Evolutionary conservation across 2,888 invertebrate species (phyloP), one percentile per base, ranked within the genome.

Genomic region (Patella caerulea): DNA sequence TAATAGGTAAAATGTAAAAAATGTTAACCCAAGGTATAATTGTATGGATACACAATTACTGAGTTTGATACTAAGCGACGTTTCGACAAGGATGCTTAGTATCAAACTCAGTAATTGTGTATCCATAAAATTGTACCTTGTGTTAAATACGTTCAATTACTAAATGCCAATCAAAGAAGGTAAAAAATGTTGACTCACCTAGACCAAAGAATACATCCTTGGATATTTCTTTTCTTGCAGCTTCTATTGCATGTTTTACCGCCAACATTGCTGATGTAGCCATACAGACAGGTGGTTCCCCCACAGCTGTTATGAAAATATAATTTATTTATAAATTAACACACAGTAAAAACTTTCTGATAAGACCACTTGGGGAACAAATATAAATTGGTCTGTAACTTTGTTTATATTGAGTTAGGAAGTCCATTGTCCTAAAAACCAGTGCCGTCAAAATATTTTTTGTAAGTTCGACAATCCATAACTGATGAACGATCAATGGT

Each of bases 241-340:
- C 86, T 76, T 86, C 84, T 11, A 88, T 81, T n/a, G 88, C 89
- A 72, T 89, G 85, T 73, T 88, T 88, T 56, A 88, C 75, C 17
- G 88, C 90, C 83, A 89, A 88, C 76, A 88, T 80, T 1, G 83
- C 86, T 11, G 87, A 84, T 24, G 85, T 83, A 19, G 83, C 79
- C 85, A 89, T 86, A 74, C 85, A 85, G 19, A 88, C 78, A 0
- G 90, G 89, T 4, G 90, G 90, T 75, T 90, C 90, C 15, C 88
- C 89, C 69, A 84, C 82, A 55, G 87, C 89, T 89, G 78, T 5
- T 76, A 34, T 65, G 52, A 74, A 29, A 75, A 56, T n/a, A 70
- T 3, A 73, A 19, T 65, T 29, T 69, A 2, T 15, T n/a, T 45
- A 24, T 17, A 17, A 54, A 55, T 17, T 19, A 19, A 65, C 29